Evolutionary conservation across 2,797 vertebrate species (phyloP).

Genomic region (Sebastes minor): DNA sequence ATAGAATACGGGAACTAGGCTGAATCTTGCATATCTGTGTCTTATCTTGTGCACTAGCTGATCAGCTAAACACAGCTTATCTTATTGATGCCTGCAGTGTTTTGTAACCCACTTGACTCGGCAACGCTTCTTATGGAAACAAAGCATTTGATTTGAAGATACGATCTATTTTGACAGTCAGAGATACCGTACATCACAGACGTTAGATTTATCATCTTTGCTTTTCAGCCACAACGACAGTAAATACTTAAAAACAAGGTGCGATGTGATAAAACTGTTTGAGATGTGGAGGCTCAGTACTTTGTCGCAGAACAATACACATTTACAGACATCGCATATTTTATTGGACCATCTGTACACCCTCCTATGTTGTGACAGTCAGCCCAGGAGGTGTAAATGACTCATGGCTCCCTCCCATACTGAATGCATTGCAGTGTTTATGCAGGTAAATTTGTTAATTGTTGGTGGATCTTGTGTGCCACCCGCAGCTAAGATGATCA

Average conservation of each 20-base stretch:
- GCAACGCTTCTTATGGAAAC: conserved; percentile 14
- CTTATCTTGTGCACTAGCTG: conserved; percentile 35
- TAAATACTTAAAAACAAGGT: conserved; percentile 1
- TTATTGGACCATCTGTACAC: conserved; percentile 27
- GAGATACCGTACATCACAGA: background rate
- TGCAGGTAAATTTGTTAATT: background rate
- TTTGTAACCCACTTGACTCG: conserved; percentile 6
- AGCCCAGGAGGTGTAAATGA: conserved; percentile 22
- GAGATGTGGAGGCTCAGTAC: background rate
- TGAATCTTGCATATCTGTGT: conserved; percentile 22
- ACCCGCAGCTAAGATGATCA: background rate
- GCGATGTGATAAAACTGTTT: background rate
- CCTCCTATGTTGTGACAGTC: conserved; percentile 11
- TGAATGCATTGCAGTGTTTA: conserved; percentile 1
- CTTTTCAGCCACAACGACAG: background rate
- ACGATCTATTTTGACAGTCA: conserved; percentile 2
- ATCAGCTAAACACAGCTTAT: conserved; percentile 43
- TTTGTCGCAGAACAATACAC: background rate
- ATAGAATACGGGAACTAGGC: background rate
- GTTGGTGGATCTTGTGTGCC: background rate
- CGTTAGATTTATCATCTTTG: background rate
- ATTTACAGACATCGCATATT: conserved; percentile 1
- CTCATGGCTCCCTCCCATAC: conserved; percentile 3
- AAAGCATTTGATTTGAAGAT: conserved; percentile 50
- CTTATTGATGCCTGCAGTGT: conserved; percentile 19